Conservation (phyloP, 2,113 vertebrate genomes). For the Columba livia region DNA sequence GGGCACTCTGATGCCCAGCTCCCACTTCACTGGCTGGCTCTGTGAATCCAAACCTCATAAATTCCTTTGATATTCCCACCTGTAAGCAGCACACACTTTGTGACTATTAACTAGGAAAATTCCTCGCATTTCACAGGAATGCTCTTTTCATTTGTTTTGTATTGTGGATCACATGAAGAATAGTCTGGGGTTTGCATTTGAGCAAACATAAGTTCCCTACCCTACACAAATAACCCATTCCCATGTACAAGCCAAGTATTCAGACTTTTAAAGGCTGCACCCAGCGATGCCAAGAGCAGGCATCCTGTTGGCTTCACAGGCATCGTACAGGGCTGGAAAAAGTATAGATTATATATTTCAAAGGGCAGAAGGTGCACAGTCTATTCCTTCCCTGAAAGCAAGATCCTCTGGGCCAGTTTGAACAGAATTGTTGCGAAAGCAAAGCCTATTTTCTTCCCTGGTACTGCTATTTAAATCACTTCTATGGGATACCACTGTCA, state of each 20-base stretch:
- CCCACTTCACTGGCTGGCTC: not conserved
- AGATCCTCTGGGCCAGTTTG: not conserved
- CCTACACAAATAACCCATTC: not conserved
- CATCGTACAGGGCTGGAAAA: not conserved
- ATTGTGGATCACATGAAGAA: not conserved
- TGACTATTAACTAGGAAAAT: not conserved
- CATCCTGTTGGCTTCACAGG: not conserved
- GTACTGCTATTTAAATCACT: constrained; percentile 10
- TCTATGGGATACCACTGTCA: not conserved
- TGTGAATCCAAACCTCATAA: not conserved
- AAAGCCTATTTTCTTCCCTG: not conserved
- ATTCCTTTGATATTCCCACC: not conserved
- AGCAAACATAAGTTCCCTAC: not conserved
- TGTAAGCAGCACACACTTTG: not conserved
- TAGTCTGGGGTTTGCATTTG: not conserved
- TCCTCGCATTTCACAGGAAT: not conserved
- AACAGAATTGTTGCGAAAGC: not conserved
- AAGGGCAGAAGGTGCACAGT: not conserved
- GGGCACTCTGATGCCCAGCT: not conserved
- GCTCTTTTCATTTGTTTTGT: not conserved
- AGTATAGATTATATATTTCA: not conserved
- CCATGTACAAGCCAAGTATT: not conserved
- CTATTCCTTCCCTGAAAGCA: not conserved
- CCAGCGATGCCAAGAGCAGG: not conserved
- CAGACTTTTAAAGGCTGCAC: not conserved